Conservation (phyloP, 2,797 vertebrate genomes). For the Anas bahamensis region DNA sequence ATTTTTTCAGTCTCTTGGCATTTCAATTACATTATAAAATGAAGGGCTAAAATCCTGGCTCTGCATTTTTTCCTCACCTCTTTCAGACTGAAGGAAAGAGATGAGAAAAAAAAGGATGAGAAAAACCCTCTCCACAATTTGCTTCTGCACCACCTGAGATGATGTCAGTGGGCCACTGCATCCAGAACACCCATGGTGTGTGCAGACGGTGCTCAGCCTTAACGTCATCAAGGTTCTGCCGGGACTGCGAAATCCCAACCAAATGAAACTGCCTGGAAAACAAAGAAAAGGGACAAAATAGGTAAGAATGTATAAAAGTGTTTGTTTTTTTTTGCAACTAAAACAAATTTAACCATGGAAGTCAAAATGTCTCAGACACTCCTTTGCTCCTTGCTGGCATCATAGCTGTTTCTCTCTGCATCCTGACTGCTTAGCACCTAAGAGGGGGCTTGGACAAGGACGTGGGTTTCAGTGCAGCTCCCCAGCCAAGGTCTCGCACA, state of each 20-base stretch:
- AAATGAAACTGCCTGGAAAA: neutral
- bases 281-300: neutral
- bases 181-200: rapidly evolving
- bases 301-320: neutral
- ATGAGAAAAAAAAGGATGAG: neutral
- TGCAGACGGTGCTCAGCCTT: neutral
- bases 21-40: slow-evolving; percentile 77
- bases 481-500: rapidly evolving
- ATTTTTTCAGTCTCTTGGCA: slow-evolving; percentile 77
- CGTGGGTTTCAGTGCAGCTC: neutral
- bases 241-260: neutral
- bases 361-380: neutral
- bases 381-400: neutral
- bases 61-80: slow-evolving; percentile 55
- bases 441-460: too few species aligned
- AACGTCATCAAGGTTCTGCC: neutral
- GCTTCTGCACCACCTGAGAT: neutral
- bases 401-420: too few species aligned
- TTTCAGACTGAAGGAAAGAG: slow-evolving; percentile 14
- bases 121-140: neutral
- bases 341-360: neutral
- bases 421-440: too few species aligned
- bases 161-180: neutral
- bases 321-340: neutral
- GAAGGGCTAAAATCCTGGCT: slow-evolving; percentile 73